Evolutionary conservation across 2,113 vertebrate species (phyloP).

Genomic region (Aphyosemion australe): DNA sequence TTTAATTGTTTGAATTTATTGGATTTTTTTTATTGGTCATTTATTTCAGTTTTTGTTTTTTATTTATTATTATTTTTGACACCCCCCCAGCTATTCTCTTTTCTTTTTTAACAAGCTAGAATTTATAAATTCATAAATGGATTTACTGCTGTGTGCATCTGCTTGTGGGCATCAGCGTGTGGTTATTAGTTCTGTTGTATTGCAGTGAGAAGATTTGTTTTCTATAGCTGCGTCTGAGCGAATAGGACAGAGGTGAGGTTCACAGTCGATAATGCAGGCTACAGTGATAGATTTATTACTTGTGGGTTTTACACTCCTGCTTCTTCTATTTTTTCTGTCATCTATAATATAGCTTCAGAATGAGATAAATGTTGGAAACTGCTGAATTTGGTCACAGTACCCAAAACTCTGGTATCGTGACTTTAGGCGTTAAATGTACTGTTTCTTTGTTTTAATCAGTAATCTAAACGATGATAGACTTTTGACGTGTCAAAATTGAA

Average conservation of each 20-base stretch:
- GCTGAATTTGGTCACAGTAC: slow-evolving; percentile 4
- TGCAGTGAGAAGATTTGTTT: slow-evolving; percentile 7
- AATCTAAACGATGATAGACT: too few relatives aligned
- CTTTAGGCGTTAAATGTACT: not conserved
- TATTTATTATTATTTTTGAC: not conserved
- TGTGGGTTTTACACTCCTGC: slow-evolving; percentile 21
- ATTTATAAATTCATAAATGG: slow-evolving; percentile 9
- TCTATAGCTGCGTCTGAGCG: slow-evolving; percentile 14
- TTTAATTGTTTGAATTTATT: too few relatives aligned
- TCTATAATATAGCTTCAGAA: slow-evolving; percentile 46
- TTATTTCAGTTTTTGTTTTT: not conserved
- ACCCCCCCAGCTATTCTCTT: not conserved
- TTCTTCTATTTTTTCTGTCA: not conserved
- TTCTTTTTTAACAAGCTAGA: not conserved
- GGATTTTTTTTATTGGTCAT: too few relatives aligned
- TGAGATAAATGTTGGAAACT: slow-evolving; percentile 42
- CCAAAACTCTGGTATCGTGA: not conserved
- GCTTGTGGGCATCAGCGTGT: not conserved
- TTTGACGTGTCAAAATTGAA: too few relatives aligned
- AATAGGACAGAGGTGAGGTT: slow-evolving; percentile 31
- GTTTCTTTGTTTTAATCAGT: too few relatives aligned
- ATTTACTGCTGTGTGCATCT: not conserved
- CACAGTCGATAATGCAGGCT: slow-evolving; percentile 35
- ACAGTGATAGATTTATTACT: slow-evolving; percentile 49
- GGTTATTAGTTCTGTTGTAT: not conserved